Evolutionary conservation across 2,888 invertebrate genomes (phyloP).

Genomic region (Oscheius myriophilus): DNA sequence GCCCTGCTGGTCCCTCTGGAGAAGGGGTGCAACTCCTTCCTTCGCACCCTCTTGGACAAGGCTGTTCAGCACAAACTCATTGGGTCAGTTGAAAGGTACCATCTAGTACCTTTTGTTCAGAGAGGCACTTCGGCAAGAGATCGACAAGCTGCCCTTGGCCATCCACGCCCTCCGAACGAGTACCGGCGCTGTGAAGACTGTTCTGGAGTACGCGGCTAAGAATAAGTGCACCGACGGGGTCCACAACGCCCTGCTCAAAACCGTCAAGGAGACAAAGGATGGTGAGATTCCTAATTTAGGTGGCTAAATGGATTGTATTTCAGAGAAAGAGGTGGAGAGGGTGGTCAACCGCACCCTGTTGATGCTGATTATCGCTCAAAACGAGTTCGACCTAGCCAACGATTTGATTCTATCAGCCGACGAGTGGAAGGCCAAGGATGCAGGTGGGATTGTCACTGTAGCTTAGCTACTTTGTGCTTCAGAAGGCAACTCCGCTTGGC

Average conservation of each 20-base stretch:
- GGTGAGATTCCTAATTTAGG: neutral
- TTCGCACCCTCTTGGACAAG: constrained; percentile 1
- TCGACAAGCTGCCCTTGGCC: neutral
- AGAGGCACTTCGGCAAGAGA: neutral
- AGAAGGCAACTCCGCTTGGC: constrained; percentile 43
- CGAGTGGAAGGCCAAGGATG: constrained; percentile 40
- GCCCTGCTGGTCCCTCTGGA: neutral
- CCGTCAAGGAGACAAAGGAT: neutral
- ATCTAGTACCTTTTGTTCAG: neutral
- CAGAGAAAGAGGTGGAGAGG: constrained; percentile 14
- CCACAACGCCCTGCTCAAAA: constrained; percentile 32
- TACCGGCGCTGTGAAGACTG: constrained; percentile 26
- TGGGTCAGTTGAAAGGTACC: neutral
- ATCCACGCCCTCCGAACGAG: constrained; percentile 8
- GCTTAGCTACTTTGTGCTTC: constrained; percentile 4
- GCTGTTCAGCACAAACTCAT: neutral
- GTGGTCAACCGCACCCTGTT: constrained; percentile 38
- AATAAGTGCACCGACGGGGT: constrained; percentile 33
- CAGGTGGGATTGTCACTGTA: neutral
- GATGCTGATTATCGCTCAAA: constrained; percentile 39
- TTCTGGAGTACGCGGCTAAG: constrained; percentile 31
- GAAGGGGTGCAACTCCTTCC: neutral
- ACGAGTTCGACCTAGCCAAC: constrained; percentile 35
- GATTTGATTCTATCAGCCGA: constrained; percentile 28
- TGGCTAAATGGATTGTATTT: neutral